Percentiles rank a stretch among this genome's conserved stretches.
Conservation (phyloP, 2,888 invertebrate species). For the Boloria euphrosyne region DNA sequence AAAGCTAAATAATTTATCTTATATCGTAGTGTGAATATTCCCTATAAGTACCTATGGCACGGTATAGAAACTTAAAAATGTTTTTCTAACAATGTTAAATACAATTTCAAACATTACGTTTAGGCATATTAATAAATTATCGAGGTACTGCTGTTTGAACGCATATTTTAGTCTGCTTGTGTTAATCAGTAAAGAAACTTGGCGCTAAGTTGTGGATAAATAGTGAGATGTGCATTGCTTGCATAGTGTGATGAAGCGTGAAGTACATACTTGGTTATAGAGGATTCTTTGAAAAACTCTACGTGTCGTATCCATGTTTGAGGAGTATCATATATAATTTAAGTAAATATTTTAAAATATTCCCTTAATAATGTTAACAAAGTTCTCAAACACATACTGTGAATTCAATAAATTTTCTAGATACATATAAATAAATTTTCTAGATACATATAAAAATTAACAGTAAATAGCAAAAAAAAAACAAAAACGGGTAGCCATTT, state of each 20-base stretch:
- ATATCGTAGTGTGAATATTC: background rate
- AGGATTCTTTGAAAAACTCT: background rate
- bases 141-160: constrained; percentile 54
- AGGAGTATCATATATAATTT: no score
- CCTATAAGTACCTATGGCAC: background rate
- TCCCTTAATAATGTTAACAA: no score
- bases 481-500: constrained; percentile 39
- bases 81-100: constrained; percentile 44
- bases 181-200: constrained; percentile 66
- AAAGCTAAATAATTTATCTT: background rate
- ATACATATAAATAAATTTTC: no score
- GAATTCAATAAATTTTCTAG: no score
- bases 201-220: constrained; percentile 62
- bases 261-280: constrained; percentile 14
- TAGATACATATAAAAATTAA: constrained; percentile 12
- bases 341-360: no score
- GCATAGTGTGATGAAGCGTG: constrained; percentile 28
- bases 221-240: constrained; percentile 42
- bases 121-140: constrained; percentile 69
- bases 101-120: constrained; percentile 45
- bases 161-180: constrained; percentile 62
- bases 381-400: no score
- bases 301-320: background rate
- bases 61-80: constrained; percentile 25
- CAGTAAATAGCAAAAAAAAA: constrained; percentile 6